A percentile compares a stretch with the other conserved stretches of the same genome.
Conservation (phyloP, 1,140 invertebrate species). For the Lineus longissimus region DNA sequence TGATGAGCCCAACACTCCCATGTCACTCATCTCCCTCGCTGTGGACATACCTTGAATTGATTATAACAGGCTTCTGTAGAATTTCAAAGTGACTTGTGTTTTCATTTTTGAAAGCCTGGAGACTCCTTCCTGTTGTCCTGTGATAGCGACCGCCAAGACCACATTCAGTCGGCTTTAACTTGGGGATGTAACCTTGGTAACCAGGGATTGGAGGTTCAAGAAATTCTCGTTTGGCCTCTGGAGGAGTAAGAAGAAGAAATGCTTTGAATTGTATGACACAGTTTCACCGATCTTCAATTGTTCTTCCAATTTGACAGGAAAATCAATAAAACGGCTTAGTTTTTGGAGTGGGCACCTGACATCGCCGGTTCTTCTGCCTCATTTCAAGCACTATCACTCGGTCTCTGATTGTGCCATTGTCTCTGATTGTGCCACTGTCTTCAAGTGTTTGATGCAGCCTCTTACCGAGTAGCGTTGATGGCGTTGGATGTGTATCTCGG, state of each 20-base stretch:
- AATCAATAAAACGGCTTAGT: too few relatives aligned
- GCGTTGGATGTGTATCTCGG: conserved; percentile 41
- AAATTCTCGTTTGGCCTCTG: conserved; percentile 20
- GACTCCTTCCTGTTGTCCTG: conserved; percentile 38
- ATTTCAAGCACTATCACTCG: too few relatives aligned
- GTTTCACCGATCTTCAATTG: not conserved
- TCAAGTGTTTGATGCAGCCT: not conserved
- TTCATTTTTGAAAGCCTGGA: conserved; percentile 42
- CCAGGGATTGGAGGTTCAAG: conserved; percentile 52
- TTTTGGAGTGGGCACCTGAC: too few relatives aligned
- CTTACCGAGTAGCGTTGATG: conserved; percentile 38
- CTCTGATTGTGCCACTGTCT: too few relatives aligned
- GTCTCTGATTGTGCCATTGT: too few relatives aligned
- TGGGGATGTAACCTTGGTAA: conserved; percentile 52
- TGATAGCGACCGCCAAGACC: conserved; percentile 51
- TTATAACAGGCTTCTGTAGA: not conserved
- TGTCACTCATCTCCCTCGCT: too few relatives aligned
- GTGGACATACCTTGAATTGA: not conserved
- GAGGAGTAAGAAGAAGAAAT: not conserved
- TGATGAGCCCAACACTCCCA: too few relatives aligned
- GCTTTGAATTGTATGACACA: not conserved
- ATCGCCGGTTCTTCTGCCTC: too few relatives aligned
- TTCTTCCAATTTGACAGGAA: not conserved
- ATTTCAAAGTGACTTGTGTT: conserved; percentile 21
- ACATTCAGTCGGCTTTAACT: conserved; percentile 45